Percentiles rank a stretch among this genome's conserved stretches.
These are phyloP conservation scores for Anastrepha ludens DNA, from an alignment of 1,140 invertebrate species.

Conservation along the genomic window DNA sequence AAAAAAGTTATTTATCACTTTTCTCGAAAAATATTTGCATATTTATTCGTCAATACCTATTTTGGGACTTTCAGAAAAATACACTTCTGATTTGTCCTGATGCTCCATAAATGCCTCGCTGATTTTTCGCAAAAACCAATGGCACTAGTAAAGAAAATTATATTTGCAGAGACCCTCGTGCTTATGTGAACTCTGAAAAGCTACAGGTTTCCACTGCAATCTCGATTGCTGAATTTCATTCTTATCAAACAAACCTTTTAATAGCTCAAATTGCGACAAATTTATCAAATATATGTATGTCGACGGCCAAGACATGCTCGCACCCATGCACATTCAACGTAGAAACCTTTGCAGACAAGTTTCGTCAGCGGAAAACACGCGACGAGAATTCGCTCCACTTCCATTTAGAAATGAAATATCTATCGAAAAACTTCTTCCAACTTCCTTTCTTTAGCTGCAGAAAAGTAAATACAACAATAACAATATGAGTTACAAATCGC, in stretches of 20 bases:
- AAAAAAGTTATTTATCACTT: too few species aligned
- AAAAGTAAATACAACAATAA: not conserved
- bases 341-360: not conserved
- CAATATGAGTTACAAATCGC: constrained; percentile 16
- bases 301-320: too few species aligned
- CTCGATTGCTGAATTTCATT: not conserved
- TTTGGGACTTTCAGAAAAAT: too few species aligned
- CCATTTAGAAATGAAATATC: too few species aligned
- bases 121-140: too few species aligned
- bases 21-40: too few species aligned
- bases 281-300: not conserved
- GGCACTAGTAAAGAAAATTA: too few species aligned
- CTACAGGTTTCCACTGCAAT: not conserved
- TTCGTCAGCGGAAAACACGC: not conserved
- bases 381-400: too few species aligned
- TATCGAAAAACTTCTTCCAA: not conserved
- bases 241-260: not conserved
- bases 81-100: too few species aligned
- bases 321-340: not conserved
- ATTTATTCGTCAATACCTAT: too few species aligned
- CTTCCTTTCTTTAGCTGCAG: not conserved
- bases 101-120: too few species aligned
- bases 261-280: not conserved
- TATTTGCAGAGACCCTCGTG: too few species aligned
- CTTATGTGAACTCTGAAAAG: not conserved